Evolutionary conservation across 2,113 vertebrate genomes (phyloP).

Genomic region (Cottus gobio): DNA sequence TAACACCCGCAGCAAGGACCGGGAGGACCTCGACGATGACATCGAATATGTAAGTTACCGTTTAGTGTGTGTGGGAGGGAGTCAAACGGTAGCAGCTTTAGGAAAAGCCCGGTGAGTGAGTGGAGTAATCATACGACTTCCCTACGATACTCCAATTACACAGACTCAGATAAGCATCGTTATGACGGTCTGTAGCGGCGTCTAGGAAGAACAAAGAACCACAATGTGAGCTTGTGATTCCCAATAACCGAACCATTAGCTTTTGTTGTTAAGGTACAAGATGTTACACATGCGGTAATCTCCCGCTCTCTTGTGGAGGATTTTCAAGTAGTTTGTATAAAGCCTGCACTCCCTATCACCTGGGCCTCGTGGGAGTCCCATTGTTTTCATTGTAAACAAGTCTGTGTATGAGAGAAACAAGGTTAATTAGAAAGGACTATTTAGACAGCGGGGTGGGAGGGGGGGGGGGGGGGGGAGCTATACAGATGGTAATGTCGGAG

Average conservation of each 20-base stretch:
- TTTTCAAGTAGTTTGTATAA: slow-evolving; percentile 52
- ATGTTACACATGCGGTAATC: slow-evolving; percentile 48
- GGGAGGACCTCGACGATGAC: slow-evolving; percentile 92
- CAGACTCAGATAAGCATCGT: slow-evolving; percentile 17
- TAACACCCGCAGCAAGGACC: slow-evolving; percentile 86
- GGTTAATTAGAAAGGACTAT: slow-evolving; percentile 76
- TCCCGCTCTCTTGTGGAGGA: slow-evolving; percentile 41
- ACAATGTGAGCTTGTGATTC: slow-evolving; percentile 16
- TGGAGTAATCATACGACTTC: slow-evolving; percentile 1
- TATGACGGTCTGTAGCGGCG: background rate
- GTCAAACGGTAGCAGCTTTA: background rate
- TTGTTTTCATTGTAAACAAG: slow-evolving; percentile 75
- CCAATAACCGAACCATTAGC: slow-evolving; percentile 24
- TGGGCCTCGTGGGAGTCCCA: slow-evolving; percentile 56
- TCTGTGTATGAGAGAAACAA: slow-evolving; percentile 62
- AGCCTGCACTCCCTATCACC: slow-evolving; percentile 52
- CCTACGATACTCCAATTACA: background rate
- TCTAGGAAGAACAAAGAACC: slow-evolving; percentile 25
- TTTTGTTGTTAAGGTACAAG: slow-evolving; percentile 36
- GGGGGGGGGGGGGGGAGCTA: slow-evolving; percentile 37
- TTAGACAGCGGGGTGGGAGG: slow-evolving; percentile 51
- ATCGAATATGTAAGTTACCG: slow-evolving; percentile 91
- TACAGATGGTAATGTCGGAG: slow-evolving; percentile 66
- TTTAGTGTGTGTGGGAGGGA: background rate
- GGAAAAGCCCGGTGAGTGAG: slow-evolving; percentile 1